Conservation (phyloP, 2,797 vertebrate species). For the Neomorphus geoffroyi region DNA sequence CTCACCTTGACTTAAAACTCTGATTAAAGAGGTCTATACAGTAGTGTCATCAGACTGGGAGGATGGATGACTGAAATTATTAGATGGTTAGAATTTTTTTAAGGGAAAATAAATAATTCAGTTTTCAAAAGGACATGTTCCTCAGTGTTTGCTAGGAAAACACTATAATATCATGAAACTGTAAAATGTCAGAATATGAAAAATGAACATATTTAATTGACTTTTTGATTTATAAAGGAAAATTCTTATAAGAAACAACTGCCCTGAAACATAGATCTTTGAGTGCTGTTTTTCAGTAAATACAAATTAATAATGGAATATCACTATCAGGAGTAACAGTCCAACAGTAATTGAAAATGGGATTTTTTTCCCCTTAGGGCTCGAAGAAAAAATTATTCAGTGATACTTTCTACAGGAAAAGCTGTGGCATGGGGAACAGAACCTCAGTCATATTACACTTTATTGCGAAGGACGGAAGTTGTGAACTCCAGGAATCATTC, state of each 20-base stretch:
- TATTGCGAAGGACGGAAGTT: conserved; percentile 75
- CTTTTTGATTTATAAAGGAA: not conserved
- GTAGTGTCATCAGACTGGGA: not conserved
- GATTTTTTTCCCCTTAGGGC: not conserved
- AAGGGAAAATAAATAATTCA: not conserved
- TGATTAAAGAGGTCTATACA: not conserved
- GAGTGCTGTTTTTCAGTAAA: conserved; percentile 3
- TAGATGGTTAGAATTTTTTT: not conserved
- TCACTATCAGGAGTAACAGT: not conserved
- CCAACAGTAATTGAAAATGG: not conserved
- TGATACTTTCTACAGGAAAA: conserved; percentile 5
- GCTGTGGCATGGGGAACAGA: not conserved
- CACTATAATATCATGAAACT: not conserved
- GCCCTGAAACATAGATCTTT: not conserved
- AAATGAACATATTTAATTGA: not conserved
- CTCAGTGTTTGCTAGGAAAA: not conserved
- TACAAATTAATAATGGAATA: not conserved
- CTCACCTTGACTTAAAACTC: not conserved
- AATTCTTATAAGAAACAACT: not conserved
- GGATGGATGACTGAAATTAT: not conserved
- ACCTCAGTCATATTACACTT: conserved; percentile 28
- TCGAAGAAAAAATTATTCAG: conserved; percentile 11
- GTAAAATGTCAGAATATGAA: not conserved
- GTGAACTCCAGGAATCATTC: conserved; percentile 73
- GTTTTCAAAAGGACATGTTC: not conserved